These are phyloP conservation scores for Siniperca obscura DNA, from an alignment of 2,797 vertebrate species.

Conservation along the genomic window DNA sequence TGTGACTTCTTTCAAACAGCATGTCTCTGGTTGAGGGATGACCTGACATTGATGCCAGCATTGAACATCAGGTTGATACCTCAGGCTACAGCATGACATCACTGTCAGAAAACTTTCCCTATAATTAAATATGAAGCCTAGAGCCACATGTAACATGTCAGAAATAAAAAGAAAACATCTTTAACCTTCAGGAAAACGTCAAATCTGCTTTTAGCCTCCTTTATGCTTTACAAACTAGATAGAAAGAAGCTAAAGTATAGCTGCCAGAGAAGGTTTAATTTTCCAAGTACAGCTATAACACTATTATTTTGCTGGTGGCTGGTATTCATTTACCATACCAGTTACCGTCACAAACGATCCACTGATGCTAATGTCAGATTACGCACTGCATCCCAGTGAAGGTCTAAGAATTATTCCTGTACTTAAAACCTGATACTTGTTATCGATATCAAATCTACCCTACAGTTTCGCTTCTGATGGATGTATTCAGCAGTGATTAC, in stretches of 20 bases:
- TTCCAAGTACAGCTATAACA: neutral
- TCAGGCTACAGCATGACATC: conserved; percentile 12
- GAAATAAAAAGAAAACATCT: conserved; percentile 19
- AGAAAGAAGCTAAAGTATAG: neutral
- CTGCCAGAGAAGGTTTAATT: neutral
- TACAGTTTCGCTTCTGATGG: neutral
- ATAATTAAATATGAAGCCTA: conserved; percentile 11
- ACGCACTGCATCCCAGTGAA: neutral
- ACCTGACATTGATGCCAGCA: conserved; percentile 19
- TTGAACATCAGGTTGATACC: conserved; percentile 18
- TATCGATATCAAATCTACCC: neutral
- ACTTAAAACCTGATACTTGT: conserved; percentile 9
- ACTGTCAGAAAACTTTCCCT: conserved; percentile 16
- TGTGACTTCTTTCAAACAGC: neutral
- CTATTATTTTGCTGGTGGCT: conserved; percentile 16
- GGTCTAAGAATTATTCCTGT: neutral
- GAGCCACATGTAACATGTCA: conserved; percentile 18
- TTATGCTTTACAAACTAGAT: neutral
- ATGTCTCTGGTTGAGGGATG: conserved; percentile 10
- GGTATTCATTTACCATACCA: neutral
- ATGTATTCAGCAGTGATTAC: neutral
- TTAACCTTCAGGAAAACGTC: conserved; percentile 5
- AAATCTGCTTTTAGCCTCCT: neutral
- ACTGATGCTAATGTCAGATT: neutral
- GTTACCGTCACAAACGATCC: neutral